Conservation (phyloP, 2,113 vertebrate genomes). For the Promerops cafer region DNA sequence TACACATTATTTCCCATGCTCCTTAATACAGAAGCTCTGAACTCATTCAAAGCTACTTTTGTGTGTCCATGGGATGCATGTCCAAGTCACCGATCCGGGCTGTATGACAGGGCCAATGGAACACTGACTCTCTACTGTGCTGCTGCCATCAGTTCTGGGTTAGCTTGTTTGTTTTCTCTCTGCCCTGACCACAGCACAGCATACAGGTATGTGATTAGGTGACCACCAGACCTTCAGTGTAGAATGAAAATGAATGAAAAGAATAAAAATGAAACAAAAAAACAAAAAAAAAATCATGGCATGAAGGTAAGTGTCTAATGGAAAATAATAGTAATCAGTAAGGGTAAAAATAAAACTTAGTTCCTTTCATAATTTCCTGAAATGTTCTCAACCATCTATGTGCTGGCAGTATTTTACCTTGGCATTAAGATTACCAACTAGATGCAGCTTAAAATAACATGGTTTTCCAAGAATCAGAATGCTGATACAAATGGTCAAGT, state of each 20-base stretch:
- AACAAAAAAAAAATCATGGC: not conserved
- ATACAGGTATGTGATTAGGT: not conserved
- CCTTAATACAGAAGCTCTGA: not conserved
- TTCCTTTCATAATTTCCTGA: not conserved
- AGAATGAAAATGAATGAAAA: not conserved
- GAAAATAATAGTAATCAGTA: not conserved
- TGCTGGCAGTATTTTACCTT: not conserved
- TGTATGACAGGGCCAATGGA: not conserved
- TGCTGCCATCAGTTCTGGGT: not conserved
- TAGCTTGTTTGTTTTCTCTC: not conserved
- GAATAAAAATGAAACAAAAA: fast-evolving
- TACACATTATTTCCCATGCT: not conserved
- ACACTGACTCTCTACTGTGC: not conserved
- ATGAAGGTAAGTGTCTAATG: not conserved
- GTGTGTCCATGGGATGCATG: not conserved
- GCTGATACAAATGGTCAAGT: not conserved
- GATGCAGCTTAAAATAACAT: not conserved
- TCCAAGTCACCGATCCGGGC: not conserved
- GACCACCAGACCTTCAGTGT: not conserved
- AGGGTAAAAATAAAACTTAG: not conserved
- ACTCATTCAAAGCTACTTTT: not conserved
- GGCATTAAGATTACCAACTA: not conserved
- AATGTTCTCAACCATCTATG: not conserved
- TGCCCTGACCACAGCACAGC: fast-evolving
- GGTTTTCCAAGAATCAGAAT: not conserved